Percentiles rank a stretch among this genome's conserved stretches.
Conservation (phyloP, 2,888 invertebrate genomes). For the Tachina grossa region DNA sequence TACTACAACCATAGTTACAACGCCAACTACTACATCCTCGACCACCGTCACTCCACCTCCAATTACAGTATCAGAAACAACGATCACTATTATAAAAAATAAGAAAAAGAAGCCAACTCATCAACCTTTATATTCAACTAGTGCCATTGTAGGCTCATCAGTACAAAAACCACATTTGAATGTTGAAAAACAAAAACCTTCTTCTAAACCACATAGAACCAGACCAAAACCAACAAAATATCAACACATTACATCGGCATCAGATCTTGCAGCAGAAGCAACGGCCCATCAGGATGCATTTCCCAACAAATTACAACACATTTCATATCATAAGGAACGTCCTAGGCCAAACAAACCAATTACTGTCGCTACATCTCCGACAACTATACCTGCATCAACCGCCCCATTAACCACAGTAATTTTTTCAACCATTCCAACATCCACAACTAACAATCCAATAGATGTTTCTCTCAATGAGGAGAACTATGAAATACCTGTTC, state of each 20-base stretch:
- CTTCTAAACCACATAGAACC: constrained; percentile 51
- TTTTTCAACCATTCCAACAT: constrained; percentile 67
- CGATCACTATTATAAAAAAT: constrained; percentile 75
- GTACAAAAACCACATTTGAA: constrained; percentile 60
- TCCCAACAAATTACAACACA: constrained; percentile 51
- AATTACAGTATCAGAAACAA: constrained; percentile 48
- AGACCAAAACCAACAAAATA: constrained; percentile 48
- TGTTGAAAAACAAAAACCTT: constrained; percentile 68
- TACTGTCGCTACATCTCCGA: constrained; percentile 65
- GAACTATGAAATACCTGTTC: constrained; percentile 15
- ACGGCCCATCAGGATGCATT: constrained; percentile 61
- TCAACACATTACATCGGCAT: constrained; percentile 14
- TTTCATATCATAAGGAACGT: constrained; percentile 50
- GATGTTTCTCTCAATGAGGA: constrained; percentile 44
- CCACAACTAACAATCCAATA: constrained; percentile 53
- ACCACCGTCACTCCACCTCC: constrained; percentile 55
- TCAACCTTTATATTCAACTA: constrained; percentile 71
- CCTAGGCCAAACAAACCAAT: constrained; percentile 68
- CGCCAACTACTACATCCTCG: constrained; percentile 46
- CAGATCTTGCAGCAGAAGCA: constrained; percentile 57
- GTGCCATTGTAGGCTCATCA: neutral
- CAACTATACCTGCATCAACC: constrained; percentile 62
- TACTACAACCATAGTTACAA: constrained; percentile 32
- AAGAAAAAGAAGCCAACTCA: constrained; percentile 79
- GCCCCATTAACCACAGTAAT: constrained; percentile 64